Base-by-base conservation (phyloP, 2,797 vertebrate species). In the Phrynocephalus vlangalii region DNA sequence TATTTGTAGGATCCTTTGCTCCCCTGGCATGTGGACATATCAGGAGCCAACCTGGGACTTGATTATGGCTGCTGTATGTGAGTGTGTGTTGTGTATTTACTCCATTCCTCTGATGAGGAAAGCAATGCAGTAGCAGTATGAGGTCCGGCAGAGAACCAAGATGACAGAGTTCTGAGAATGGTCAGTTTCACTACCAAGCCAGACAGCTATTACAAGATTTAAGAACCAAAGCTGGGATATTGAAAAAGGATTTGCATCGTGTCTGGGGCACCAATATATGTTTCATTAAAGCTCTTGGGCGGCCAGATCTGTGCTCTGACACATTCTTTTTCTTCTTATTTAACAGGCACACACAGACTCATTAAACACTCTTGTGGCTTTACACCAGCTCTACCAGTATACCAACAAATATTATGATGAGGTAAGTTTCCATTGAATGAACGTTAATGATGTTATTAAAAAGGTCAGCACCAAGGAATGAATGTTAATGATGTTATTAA, bases 391-490 rank as follows among this genome's bases (percentile, higher is more conserved):
- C 87, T 99, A 99, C 96, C 98, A 99, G 95, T 99, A 99, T 60
- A 98, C 98, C 85, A 99, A 98, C 97, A 99, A 99, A 96, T 99
- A 99, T 97, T 99, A 99, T 0, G 98, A 99, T 48, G 98, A 97
- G 98, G 99, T 99, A 96, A 96, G 98, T 92, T 68, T 76, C 0
- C 0, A 33, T 26, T n/a, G 67, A 33, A 76, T 70, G 87, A 60
- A 38, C n/a, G 30, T 84, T 81, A 77, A 78, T 80, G 81, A 71
- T 63, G n/a, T 20, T 76, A 3, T 76, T 75, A 77, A 90, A 56
- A 88, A 83, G 22, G 5, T 79, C 78, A 72, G 6, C 38, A 44
- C 38, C 38, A 44, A 44, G 38, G 67, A 33, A 76, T 70, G 87
- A 60, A 38, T 24, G 50, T 84, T 77, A 77, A 78, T 80, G 81